Base-by-base conservation (phyloP, 2,888 invertebrate species). In the Craniophora ligustri region DNA sequence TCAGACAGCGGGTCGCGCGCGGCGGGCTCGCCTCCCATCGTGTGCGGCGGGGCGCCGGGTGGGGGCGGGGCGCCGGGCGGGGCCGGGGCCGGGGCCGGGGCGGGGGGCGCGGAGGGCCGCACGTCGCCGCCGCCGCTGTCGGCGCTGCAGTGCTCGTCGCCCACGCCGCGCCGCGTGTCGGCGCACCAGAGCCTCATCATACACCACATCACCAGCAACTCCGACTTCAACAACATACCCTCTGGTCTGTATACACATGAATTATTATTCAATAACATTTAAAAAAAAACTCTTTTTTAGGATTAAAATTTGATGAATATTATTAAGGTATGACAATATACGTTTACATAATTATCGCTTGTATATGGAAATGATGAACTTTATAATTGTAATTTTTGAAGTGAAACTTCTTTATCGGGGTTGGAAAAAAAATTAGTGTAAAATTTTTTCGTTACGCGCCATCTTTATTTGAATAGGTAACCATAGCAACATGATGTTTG, bases 121-220 rank as follows among this genome's bases (percentile, higher is more conserved):
- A 81, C 86, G 58, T 84, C 87, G 3, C 86, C 88, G 41, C 91
- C 90, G 67, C 92, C 93, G 72, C 89, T 91, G 71, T 89, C 91
- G 10, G 91, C 91, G 81, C 87, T 91, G 85, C 91, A 91, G 87
- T 91, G 92, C 84, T 91, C 91, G 21, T 92, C 92, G 68, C 92
- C 90, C 28, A 91, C 91, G 67, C 92, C 92, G 82, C 88, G 92
- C 65, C 87, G 92, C 74, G 91, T 92, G 50, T 91, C 91, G 53
- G 91, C 92, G 75, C 92, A 92, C 79, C 92, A 91, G 86, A 86
- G 86, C 78, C 87, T 91, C 82, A 92, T 92, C 84, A 91, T 92
- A 51, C 92, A 92, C 84, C 92, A 92, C 83, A 92, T 93, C 82
- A 91, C 91, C 63, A 88, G 87, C 85, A 91, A 92, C 82, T 88